Base-by-base conservation (phyloP, 2,113 vertebrate species). In the Ochotona princeps region DNA sequence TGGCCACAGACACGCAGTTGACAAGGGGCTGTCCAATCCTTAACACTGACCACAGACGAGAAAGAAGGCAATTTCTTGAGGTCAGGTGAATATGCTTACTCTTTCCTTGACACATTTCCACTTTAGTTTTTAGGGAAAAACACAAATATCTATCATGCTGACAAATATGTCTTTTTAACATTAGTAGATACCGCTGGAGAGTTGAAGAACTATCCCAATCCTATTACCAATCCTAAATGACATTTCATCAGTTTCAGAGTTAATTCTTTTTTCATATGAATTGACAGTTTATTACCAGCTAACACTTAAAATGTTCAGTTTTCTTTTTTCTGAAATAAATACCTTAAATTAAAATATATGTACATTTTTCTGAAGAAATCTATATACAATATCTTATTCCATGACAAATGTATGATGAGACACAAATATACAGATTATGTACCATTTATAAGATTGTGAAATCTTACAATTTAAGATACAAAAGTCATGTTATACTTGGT, bases 311-410 rank as follows among this genome's bases (percentile, higher is more conserved):
- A 54, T 75, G 28, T 76, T 90, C 47, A 74, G 14, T 66, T 57
- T 83, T 89, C 66, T 80, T 54, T 11, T 76, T 9, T 4, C 12
- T 83, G 54, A 94, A 95, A 89, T 47, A 93, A 85, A 23, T 54
- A 0, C 14, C 25, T 86, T 80, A 38, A 66, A 87, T 28, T 83
- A 18, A 57, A 57, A 57, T 18, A 57, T 17, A 18, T 57, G 13
- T 17, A 57, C 15, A 57, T 57, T 18, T 18, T 3, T 57, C 54
- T 6, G 32, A 66, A 76, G 21, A 49, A 61, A 90, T 4, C 0
- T 61, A 85, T 85, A 74, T 84, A 80, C 47, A 15, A 2, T 57
- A 28, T 65, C 18, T 47, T 38, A 44, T 72, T 70, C 12, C 32
- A 73, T 15, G 3, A n/a, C 9, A 87, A 47, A 80, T 26, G 14